Percentiles rank a stretch among this genome's conserved stretches.
phyloP scores from a whole-genome alignment of 2,888 invertebrate genomes.

The Himalopsyche japonica region DNA sequence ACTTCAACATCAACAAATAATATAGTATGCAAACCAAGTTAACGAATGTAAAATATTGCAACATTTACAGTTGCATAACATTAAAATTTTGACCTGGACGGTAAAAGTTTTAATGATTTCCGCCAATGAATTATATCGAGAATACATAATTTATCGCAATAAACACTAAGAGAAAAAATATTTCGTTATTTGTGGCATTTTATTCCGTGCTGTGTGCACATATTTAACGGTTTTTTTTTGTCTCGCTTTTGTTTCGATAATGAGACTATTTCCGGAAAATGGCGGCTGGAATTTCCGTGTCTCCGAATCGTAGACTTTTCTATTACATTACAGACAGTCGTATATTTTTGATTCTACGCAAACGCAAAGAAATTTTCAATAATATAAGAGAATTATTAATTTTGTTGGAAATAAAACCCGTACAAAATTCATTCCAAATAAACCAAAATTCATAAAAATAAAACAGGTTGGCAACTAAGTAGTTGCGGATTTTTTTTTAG shows the following conservation, averaged over 20 bases:
- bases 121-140: not conserved
- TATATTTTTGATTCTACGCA: too few species aligned
- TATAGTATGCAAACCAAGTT: too few species aligned
- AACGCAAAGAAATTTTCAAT: too few species aligned
- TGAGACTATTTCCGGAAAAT: not conserved
- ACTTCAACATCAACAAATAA: too few species aligned
- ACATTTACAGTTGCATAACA: not conserved
- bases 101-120: not conserved
- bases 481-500: too few species aligned
- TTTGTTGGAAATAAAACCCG: too few species aligned
- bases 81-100: not conserved
- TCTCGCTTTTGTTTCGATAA: not conserved
- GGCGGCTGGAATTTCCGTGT: not conserved
- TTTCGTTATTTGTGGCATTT: not conserved
- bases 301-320: not conserved
- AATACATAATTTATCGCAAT: not conserved
- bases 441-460: too few species aligned
- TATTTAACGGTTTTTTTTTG: not conserved
- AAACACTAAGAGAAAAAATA: not conserved
- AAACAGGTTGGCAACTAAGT: too few species aligned
- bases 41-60: not conserved
- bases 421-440: too few species aligned
- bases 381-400: too few species aligned
- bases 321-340: not conserved
- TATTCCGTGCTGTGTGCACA: not conserved